A percentile compares a stretch with the other conserved stretches of the same genome.
Conservation (phyloP, 1,140 invertebrate species). For the Schlechtendalia chinensis region DNA sequence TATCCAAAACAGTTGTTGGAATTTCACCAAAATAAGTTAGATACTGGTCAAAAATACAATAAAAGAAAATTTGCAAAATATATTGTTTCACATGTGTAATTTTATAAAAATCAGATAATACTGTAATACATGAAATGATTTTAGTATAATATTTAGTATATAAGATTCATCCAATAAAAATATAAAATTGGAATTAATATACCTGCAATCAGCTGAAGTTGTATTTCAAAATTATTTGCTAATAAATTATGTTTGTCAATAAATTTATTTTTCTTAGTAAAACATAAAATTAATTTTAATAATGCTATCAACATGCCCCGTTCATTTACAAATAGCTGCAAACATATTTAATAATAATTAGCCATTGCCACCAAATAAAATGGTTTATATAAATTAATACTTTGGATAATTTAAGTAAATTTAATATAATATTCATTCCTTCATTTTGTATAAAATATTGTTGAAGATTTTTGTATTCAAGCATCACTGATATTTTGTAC, state of each 20-base stretch:
- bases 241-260: not conserved
- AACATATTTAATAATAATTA: not conserved
- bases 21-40: slow-evolving; percentile 6
- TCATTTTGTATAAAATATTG: slow-evolving; percentile 31
- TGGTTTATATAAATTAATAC: not conserved
- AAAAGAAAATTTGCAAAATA: slow-evolving; percentile 11
- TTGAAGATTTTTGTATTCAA: slow-evolving; percentile 34
- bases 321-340: slow-evolving; percentile 14
- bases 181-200: not conserved
- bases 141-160: not conserved
- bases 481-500: slow-evolving; percentile 35
- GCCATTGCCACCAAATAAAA: not conserved
- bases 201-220: slow-evolving; percentile 15
- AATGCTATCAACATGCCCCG: slow-evolving; percentile 17
- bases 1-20: slow-evolving; percentile 5
- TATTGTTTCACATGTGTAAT: slow-evolving; percentile 34
- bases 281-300: slow-evolving; percentile 35
- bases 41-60: slow-evolving; percentile 34
- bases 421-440: slow-evolving; percentile 32
- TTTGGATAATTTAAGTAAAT: slow-evolving; percentile 38
- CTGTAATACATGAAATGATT: not conserved
- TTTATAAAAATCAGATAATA: slow-evolving; percentile 35
- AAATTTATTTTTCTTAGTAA: slow-evolving; percentile 1
- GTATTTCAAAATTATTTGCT: slow-evolving; percentile 26
- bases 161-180: not conserved